These are phyloP conservation scores for Dipus sagitta DNA, from an alignment of 2,797 vertebrate species.

Conservation along the genomic window DNA sequence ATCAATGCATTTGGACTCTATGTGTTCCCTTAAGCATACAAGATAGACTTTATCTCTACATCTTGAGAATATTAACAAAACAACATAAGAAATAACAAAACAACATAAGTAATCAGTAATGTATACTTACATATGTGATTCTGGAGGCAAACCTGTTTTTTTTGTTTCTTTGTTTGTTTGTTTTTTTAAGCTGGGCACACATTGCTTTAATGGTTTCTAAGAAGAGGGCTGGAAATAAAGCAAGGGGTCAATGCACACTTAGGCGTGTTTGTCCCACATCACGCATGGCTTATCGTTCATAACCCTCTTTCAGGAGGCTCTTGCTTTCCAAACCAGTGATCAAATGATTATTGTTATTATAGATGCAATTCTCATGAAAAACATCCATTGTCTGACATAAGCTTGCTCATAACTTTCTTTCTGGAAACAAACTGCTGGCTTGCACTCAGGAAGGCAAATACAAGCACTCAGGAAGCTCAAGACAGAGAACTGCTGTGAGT, in stretches of 20 bases:
- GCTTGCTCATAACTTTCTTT: background rate
- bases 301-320: background rate
- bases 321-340: background rate
- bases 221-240: background rate
- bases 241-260: background rate
- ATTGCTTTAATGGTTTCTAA: slow-evolving; percentile 6
- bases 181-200: background rate
- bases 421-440: background rate
- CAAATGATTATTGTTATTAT: background rate
- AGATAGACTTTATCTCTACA: background rate
- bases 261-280: too few relatives aligned
- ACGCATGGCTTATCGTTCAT: background rate
- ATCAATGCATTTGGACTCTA: background rate
- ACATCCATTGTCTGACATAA: background rate
- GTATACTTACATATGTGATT: background rate
- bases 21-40: background rate
- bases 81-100: background rate
- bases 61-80: slow-evolving; percentile 24
- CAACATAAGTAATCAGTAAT: background rate
- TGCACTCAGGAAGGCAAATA: too few relatives aligned
- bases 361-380: background rate
- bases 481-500: too few relatives aligned
- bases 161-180: too few relatives aligned
- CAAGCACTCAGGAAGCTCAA: too few relatives aligned
- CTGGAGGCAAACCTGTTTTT: background rate